Base-by-base conservation (phyloP, 2,797 vertebrate species). In the Hemibagrus guttatus region DNA sequence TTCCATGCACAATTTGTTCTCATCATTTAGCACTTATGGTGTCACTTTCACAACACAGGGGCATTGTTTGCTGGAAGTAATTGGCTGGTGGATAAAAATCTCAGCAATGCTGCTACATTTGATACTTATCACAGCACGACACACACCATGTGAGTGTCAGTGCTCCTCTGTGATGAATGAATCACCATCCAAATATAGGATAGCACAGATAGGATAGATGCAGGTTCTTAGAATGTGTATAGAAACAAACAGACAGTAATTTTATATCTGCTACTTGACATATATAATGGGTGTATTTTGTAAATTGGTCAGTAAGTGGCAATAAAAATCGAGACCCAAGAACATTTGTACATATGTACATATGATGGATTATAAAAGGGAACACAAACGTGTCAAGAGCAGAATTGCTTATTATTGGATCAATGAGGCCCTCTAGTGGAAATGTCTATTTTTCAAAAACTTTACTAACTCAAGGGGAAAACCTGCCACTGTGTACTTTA, bases 371-470 rank as follows among this genome's bases (percentile, higher is more conserved):
- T 6, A 59, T 63, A 49, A 63, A 52, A 46, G 46, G n/a, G n/a
- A 69, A 39, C 56, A 56, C 56, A 13, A 75, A 83, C 42, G 8
- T 16, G 23, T 39, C 14, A 3, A 58, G 28, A 64, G 39, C 26
- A 84, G 23, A 72, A 42, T 17, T 69, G 35, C 31, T 71, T 3
- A 64, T 58, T 39, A 46, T 42, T 21, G 31, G 58, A 54, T n/a
- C 69, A 49, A 79, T 52, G 64, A 21, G 74, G 80, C 84, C 90
- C 84, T 87, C 90, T 89, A 84, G 85, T 87, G 90, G 49, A 74
- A 42, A 71, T 63, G 17, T 6, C 3, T n/a, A 14, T 39, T 39
- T 8, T 35, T 8, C 6, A 16, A 35, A 52, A 66, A 35, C n/a
- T 13, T 39, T 9, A 58, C 9, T 16, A 21, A 23, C 28, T 58